These are phyloP conservation scores for Tamandua tetradactyla DNA, from an alignment of 2,797 vertebrate species.

Conservation along the genomic window DNA sequence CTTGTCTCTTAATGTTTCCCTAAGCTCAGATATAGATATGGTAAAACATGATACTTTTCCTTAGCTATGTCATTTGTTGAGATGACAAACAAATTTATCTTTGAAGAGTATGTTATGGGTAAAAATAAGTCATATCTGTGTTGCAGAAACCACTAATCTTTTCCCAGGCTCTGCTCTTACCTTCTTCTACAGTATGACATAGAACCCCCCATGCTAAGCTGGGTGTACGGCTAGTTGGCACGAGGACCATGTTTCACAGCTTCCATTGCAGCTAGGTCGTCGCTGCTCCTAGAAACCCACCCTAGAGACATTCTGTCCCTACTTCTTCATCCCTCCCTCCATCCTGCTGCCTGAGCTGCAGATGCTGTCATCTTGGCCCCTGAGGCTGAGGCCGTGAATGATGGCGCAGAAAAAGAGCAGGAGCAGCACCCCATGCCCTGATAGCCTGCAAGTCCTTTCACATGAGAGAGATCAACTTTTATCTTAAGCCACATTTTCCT, in stretches of 20 bases:
- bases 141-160: neutral
- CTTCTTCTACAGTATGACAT: neutral
- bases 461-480: neutral
- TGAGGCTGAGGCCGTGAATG: neutral
- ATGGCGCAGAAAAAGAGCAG: neutral
- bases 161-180: neutral
- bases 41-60: neutral
- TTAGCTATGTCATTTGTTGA: neutral
- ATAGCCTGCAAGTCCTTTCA: neutral
- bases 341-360: neutral
- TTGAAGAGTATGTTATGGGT: neutral
- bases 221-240: neutral
- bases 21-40: neutral
- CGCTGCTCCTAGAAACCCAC: neutral
- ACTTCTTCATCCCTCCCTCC: neutral
- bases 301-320: neutral
- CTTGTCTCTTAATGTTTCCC: constrained; percentile 18
- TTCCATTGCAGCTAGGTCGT: neutral
- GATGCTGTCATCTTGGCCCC: neutral
- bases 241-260: neutral
- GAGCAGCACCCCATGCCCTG: neutral
- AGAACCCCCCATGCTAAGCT: neutral
- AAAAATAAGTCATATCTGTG: neutral
- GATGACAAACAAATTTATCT: neutral
- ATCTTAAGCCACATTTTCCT: neutral